Evolutionary conservation across 2,797 vertebrate genomes (phyloP), one percentile per base, ranked within the genome.

Genomic region (Manis crassicaudata): DNA sequence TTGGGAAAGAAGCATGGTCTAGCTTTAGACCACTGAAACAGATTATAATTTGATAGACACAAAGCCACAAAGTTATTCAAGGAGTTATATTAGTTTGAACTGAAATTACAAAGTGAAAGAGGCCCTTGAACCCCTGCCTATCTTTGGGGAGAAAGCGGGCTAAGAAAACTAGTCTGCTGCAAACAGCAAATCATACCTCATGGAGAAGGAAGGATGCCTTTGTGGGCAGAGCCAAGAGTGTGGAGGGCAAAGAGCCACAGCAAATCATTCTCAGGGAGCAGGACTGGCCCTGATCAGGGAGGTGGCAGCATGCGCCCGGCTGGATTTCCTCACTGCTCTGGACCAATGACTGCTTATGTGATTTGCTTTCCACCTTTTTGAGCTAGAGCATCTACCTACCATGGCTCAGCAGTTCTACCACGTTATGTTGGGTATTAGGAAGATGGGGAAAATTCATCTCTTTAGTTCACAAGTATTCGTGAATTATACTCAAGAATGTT

Each of bases 21-120:
- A 62, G 29, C 35, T 82, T 87, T 50, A 27, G 27, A 72, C 16
- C 29, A 75, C 17, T 76, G 40, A 13, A 76, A 13, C 63, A 7
- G 25, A 90, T 87, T 90, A 63, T 67, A 82, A 93, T 82, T 86
- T 50, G n/a, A 90, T 70, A 90, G 32, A 92, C 20, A 46, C 7
- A 73, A 90, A 88, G 32, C 62, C 58, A 81, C 32, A 56, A 83
- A 68, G 13, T 25, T 80, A 88, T 92, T 20, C 60, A 76, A 92
- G 43, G 43, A 92, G 75, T 90, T 79, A 8, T 90, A 67, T 73
- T 67, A 52, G 35, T 65, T 79, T 72, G 29, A 92, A 68, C 16
- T 60, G 63, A 58, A 46, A 86, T 91, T 73, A 72, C 18, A 67
- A 56, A 88, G 60, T 82, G 35, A 72, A 93, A 86, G 29, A 65